Conservation (phyloP, 1,140 invertebrate genomes). For the Chelonus insularis region DNA sequence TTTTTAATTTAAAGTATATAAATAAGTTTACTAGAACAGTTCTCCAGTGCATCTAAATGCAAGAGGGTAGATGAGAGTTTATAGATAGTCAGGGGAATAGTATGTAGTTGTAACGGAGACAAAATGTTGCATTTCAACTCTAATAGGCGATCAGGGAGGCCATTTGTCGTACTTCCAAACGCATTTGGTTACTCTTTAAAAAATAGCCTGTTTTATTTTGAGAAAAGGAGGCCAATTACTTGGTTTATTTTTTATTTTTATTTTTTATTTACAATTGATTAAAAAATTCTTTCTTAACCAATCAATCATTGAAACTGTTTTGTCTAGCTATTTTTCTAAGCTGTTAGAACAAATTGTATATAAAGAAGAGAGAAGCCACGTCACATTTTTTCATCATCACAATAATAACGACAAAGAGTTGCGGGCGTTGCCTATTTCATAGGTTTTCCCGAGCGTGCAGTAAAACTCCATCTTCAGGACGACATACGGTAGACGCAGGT, state of each 20-base stretch:
- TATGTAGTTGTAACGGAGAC: slow-evolving; percentile 32
- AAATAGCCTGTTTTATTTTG: slow-evolving; percentile 8
- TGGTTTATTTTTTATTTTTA: no score
- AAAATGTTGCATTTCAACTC: slow-evolving; percentile 37
- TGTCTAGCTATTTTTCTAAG: no score
- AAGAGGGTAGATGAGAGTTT: no score
- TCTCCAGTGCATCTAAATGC: no score
- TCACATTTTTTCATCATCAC: slow-evolving; percentile 13
- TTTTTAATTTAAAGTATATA: no score
- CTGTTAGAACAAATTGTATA: no score
- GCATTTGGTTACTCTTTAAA: slow-evolving; percentile 14
- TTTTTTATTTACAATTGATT: no score
- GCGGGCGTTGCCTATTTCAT: slow-evolving; percentile 13
- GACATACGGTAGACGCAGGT: slow-evolving; percentile 14
- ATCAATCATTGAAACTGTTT: no score
- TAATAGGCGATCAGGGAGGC: slow-evolving; percentile 43
- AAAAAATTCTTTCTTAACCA: neutral
- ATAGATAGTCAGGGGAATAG: neutral
- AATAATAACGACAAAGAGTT: slow-evolving; percentile 24
- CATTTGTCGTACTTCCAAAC: slow-evolving; percentile 35
- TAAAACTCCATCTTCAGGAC: slow-evolving; percentile 23
- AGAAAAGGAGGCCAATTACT: no score
- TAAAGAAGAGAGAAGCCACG: neutral
- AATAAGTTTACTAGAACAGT: no score
- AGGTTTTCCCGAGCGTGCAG: slow-evolving; percentile 22